These are phyloP conservation scores for Mylabris sibirica DNA, from an alignment of 2,888 invertebrate genomes.

Conservation along the genomic window DNA sequence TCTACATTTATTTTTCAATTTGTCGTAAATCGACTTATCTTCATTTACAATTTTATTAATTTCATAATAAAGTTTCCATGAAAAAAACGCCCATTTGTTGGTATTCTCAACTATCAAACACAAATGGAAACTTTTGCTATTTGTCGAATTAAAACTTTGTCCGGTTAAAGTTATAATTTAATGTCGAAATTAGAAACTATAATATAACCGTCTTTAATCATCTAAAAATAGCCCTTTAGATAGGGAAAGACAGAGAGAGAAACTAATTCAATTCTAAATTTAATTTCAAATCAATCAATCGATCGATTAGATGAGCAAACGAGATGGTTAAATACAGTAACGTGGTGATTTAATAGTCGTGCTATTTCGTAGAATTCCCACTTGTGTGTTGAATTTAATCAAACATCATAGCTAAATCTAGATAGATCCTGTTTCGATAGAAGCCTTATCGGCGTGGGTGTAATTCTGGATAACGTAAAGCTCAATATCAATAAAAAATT, in stretches of 20 bases:
- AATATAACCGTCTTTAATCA: neutral
- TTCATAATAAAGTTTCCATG: neutral
- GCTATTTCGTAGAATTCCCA: neutral
- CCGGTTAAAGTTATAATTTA: neutral
- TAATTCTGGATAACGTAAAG: neutral
- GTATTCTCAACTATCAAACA: neutral
- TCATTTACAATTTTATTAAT: neutral
- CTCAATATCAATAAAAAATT: neutral
- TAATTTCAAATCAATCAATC: neutral
- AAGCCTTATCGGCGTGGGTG: neutral
- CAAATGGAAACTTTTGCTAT: neutral
- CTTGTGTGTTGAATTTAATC: neutral
- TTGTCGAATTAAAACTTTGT: neutral
- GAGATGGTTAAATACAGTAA: neutral
- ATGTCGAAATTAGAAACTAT: neutral
- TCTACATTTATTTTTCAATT: neutral
- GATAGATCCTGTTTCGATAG: neutral
- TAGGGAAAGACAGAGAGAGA: fast-evolving
- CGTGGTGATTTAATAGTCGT: neutral
- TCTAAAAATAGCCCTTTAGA: neutral
- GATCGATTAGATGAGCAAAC: constrained; percentile 1
- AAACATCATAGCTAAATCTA: neutral
- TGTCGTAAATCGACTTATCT: neutral
- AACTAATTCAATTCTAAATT: neutral
- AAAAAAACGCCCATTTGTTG: neutral